Percentiles rank a stretch among this genome's conserved stretches.
Evolutionary conservation across 2,888 invertebrate species (phyloP).

Genomic region (Callimorpha dominula): DNA sequence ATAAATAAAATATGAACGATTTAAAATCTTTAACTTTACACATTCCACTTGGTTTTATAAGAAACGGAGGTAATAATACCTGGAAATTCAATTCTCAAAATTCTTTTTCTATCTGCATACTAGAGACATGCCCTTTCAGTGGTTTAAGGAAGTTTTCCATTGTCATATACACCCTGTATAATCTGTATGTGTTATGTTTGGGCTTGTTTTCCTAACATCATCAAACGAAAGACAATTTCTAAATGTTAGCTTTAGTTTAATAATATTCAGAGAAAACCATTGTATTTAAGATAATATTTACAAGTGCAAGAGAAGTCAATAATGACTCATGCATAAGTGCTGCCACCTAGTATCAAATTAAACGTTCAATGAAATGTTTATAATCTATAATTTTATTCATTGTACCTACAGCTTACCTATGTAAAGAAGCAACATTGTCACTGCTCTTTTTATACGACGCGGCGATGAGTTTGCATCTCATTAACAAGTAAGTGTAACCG

Average conservation of each 20-base stretch:
- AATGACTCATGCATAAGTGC: neutral
- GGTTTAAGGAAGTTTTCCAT: no score
- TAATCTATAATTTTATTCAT: neutral
- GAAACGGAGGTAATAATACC: no score
- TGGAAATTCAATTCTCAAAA: no score
- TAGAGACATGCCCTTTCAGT: no score
- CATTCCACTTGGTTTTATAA: no score
- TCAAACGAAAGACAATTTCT: neutral
- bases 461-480: constrained; percentile 72
- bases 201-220: neutral
- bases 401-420: constrained; percentile 59
- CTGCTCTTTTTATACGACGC: constrained; percentile 65
- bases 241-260: neutral
- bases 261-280: neutral
- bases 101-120: no score
- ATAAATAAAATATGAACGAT: no score
- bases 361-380: neutral
- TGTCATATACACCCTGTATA: neutral
- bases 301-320: neutral
- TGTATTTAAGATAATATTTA: neutral
- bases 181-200: neutral
- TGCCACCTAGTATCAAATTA: neutral
- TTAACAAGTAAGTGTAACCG: constrained; percentile 75
- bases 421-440: constrained; percentile 51
- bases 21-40: no score